phyloP scores from a whole-genome alignment of 2,797 vertebrate genomes.

The Anguilla obscura region DNA sequence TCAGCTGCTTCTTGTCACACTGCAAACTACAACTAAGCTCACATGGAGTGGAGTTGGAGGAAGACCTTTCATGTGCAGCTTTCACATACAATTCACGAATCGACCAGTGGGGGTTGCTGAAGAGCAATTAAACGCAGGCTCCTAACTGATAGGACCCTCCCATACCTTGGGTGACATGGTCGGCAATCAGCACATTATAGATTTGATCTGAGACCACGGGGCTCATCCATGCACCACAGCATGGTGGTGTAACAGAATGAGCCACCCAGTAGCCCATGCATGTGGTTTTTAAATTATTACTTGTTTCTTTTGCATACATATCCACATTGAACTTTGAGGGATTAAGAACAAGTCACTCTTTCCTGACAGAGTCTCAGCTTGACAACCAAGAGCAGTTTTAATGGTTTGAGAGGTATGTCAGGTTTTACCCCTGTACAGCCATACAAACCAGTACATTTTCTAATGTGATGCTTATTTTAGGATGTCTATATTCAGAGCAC shows the following conservation, averaged over 20 bases:
- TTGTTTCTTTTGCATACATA: not conserved
- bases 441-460: not conserved
- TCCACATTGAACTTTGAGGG: not conserved
- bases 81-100: too few species aligned
- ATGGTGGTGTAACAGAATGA: not conserved
- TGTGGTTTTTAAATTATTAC: not conserved
- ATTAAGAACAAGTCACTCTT: not conserved
- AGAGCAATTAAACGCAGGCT: too few species aligned
- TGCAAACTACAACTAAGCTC: too few species aligned
- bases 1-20: not conserved
- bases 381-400: not conserved
- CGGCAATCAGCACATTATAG: not conserved
- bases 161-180: too few species aligned
- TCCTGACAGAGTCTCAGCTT: not conserved
- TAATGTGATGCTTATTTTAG: not conserved
- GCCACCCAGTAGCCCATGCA: not conserved
- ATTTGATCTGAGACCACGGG: not conserved
- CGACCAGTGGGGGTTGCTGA: too few species aligned
- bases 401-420: not conserved
- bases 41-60: too few species aligned
- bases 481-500: not conserved
- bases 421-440: not conserved
- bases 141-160: too few species aligned
- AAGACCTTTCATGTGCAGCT: too few species aligned
- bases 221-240: not conserved